phyloP scores from a whole-genome alignment of 2,797 vertebrate species.

The Sphenodon punctatus region DNA sequence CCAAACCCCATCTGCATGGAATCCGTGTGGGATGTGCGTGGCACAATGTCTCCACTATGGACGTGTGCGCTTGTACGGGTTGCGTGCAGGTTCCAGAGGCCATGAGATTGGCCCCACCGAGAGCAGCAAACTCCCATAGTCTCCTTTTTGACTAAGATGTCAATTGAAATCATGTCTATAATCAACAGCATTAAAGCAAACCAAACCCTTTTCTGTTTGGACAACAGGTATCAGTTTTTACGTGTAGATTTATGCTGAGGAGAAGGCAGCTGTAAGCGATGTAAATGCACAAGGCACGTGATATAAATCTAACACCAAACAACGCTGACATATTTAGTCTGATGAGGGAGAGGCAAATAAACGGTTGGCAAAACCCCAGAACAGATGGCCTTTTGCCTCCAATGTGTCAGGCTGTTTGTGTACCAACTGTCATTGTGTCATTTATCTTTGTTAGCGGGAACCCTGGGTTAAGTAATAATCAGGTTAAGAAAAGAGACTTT shows the following conservation, averaged over 20 bases:
- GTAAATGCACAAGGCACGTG: not conserved
- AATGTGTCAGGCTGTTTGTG: slow-evolving; percentile 13
- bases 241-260: not conserved
- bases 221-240: not conserved
- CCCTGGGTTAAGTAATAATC: slow-evolving; percentile 6
- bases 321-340: not conserved
- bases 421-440: not conserved
- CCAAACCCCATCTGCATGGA: too few relatives aligned
- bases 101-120: too few relatives aligned
- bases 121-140: too few relatives aligned
- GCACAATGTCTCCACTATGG: too few relatives aligned
- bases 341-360: slow-evolving; percentile 25
- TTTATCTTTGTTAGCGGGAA: slow-evolving; percentile 26
- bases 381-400: slow-evolving; percentile 11
- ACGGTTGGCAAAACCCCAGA: slow-evolving; percentile 22
- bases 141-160: too few relatives aligned
- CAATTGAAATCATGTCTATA: too few relatives aligned
- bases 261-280: rapidly evolving
- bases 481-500: slow-evolving; percentile 1
- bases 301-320: not conserved
- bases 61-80: too few relatives aligned
- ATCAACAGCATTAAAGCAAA: not conserved
- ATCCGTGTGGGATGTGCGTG: too few relatives aligned
- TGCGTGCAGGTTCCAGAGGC: too few relatives aligned
- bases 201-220: not conserved